Conservation (phyloP, 1,140 invertebrate species). For the Dolichoris vasculosae region DNA sequence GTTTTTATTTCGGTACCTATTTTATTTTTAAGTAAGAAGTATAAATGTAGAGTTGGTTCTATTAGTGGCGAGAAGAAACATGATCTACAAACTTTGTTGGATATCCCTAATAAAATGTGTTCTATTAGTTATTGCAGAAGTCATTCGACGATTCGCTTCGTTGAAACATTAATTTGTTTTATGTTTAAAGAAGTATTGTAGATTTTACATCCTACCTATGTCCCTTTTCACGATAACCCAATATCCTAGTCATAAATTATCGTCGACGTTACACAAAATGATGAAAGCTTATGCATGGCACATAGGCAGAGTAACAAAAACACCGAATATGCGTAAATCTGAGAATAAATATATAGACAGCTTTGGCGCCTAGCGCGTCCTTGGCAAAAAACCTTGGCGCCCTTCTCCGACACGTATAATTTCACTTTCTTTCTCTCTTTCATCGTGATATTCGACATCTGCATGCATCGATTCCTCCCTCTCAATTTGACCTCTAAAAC, state of each 20-base stretch:
- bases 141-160: not conserved
- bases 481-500: not conserved
- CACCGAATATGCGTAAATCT: not conserved
- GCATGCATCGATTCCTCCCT: conserved; percentile 26
- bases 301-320: not conserved
- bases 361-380: not conserved
- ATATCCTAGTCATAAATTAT: not conserved
- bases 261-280: not conserved
- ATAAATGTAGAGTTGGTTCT: no score
- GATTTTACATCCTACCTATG: not conserved
- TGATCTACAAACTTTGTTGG: not conserved
- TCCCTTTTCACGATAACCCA: not conserved
- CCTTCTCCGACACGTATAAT: conserved; percentile 22
- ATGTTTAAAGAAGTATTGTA: not conserved
- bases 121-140: not conserved
- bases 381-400: conserved; percentile 47
- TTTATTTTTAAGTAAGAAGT: no score
- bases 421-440: not conserved
- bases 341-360: not conserved
- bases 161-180: not conserved
- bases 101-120: not conserved
- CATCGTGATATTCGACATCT: not conserved
- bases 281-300: not conserved
- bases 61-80: no score
- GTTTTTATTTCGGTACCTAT: no score